phyloP scores from a whole-genome alignment of 2,888 invertebrate species.

The Dolichopus griseipennis region DNA sequence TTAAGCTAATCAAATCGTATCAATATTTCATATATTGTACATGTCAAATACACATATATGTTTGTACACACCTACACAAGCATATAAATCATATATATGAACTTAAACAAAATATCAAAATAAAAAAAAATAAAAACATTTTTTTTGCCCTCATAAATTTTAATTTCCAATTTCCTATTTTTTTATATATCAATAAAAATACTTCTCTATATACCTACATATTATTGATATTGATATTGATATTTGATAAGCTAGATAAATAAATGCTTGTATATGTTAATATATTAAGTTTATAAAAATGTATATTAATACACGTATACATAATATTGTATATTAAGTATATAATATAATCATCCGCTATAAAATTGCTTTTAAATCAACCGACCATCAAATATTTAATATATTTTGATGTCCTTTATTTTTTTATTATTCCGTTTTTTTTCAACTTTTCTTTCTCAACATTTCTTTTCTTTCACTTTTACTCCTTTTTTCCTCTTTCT shows the following conservation, averaged over 20 bases:
- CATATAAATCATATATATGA: neutral
- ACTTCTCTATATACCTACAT: neutral
- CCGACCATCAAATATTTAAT: conserved; percentile 6
- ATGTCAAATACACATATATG: too few species aligned
- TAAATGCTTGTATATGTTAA: too few species aligned
- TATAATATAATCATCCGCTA: neutral
- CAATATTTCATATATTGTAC: too few species aligned
- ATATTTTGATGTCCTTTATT: neutral
- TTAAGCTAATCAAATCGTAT: too few species aligned
- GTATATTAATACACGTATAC: too few species aligned
- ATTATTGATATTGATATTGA: too few species aligned
- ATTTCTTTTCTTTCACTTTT: too few species aligned
- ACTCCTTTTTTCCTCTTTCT: too few species aligned
- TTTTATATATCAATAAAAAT: neutral
- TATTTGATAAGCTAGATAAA: too few species aligned
- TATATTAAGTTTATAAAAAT: too few species aligned
- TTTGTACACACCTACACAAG: neutral
- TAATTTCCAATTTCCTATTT: conserved; percentile 6
- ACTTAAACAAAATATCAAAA: neutral
- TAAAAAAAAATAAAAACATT: too few species aligned
- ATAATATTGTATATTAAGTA: neutral
- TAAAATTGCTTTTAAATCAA: conserved; percentile 2
- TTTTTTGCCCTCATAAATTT: neutral
- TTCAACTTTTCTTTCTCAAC: neutral
- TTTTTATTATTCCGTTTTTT: neutral